Evolutionary conservation across 2,113 vertebrate genomes (phyloP).

Genomic region (Sinocyclocheilus rhinocerous): DNA sequence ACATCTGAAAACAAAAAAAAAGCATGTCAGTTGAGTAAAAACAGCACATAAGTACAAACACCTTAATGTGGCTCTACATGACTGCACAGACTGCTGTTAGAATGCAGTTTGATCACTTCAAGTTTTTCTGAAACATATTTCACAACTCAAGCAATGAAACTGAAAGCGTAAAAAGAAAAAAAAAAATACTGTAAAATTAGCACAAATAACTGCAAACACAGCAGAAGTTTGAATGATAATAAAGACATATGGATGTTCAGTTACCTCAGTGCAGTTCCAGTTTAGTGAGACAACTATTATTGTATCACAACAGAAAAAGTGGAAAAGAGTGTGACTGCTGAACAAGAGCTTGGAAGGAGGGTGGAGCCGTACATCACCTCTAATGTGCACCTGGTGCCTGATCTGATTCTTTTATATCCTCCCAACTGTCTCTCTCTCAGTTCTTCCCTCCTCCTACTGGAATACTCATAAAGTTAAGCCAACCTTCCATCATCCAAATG

Average conservation of each 20-base stretch:
- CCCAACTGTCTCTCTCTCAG: not conserved
- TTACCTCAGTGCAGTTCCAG: slow-evolving; percentile 25
- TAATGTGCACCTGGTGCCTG: slow-evolving; percentile 36
- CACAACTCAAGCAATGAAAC: not conserved
- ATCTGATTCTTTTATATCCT: slow-evolving; percentile 32
- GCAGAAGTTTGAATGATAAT: too few relatives aligned
- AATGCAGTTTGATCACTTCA: not conserved
- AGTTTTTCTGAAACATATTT: too few relatives aligned
- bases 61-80: not conserved
- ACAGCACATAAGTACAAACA: not conserved
- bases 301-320: not conserved
- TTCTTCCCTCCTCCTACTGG: slow-evolving; percentile 6
- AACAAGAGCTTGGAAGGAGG: not conserved
- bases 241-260: not conserved
- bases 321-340: not conserved
- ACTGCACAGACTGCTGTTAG: not conserved
- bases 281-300: not conserved
- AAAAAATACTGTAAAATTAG: not conserved
- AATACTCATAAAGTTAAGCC: not conserved
- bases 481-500: not conserved
- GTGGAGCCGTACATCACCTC: slow-evolving; percentile 36
- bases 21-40: not conserved
- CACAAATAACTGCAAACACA: not conserved
- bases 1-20: slow-evolving; percentile 46
- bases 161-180: not conserved